Conservation (phyloP, 2,888 invertebrate species). For the Hetaerina titia region DNA sequence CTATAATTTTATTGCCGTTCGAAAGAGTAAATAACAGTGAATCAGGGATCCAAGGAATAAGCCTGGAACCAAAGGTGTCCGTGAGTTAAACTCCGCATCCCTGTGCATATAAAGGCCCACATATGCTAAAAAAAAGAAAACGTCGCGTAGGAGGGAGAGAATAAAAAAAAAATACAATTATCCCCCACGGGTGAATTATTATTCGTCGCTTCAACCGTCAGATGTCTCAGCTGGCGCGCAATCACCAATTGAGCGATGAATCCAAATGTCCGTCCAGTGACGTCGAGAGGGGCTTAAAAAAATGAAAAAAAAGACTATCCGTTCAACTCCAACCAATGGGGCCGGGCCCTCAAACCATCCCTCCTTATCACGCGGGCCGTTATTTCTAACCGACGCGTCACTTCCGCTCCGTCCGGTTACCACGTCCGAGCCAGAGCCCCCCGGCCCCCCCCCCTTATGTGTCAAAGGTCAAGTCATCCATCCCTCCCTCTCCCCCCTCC, state of each 20-base stretch:
- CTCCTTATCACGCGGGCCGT: not conserved
- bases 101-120: too few relatives aligned
- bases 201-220: too few relatives aligned
- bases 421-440: not conserved
- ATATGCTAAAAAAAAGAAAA: too few relatives aligned
- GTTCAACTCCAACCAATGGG: not conserved
- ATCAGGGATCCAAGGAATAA: too few relatives aligned
- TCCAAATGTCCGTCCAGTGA: not conserved
- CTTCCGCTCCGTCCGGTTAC: constrained; percentile 9
- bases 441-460: too few relatives aligned
- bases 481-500: not conserved
- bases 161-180: too few relatives aligned
- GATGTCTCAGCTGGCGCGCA: not conserved
- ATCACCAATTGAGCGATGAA: not conserved
- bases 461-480: not conserved
- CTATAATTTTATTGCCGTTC: too few relatives aligned
- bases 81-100: too few relatives aligned
- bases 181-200: too few relatives aligned
- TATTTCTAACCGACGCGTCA: not conserved
- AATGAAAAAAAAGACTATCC: not conserved
- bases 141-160: too few relatives aligned
- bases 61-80: too few relatives aligned
- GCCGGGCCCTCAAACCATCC: not conserved
- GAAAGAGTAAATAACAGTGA: too few relatives aligned
- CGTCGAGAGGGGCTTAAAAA: not conserved